Percentiles rank a stretch among this genome's conserved stretches.
Evolutionary conservation across 2,888 invertebrate species (phyloP).

Genomic region (Hipparchia semele): DNA sequence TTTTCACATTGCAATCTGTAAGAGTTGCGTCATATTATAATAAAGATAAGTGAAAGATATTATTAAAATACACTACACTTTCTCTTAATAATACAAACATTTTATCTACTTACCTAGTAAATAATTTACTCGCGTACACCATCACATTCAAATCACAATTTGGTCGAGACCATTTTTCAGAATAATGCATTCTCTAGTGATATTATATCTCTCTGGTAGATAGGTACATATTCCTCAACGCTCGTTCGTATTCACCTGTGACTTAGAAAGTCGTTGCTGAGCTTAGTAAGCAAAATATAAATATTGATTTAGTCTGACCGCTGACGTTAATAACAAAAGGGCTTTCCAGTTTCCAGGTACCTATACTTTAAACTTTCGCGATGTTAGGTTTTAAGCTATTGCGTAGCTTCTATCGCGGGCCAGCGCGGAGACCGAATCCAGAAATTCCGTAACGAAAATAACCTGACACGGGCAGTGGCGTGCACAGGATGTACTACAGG

Average conservation of each 20-base stretch:
- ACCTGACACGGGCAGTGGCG: too few relatives aligned
- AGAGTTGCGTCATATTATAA: too few relatives aligned
- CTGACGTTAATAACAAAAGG: neutral
- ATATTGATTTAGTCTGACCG: constrained; percentile 7
- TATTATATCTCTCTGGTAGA: neutral
- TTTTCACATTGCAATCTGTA: too few relatives aligned
- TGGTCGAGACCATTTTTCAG: neutral
- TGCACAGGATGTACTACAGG: too few relatives aligned
- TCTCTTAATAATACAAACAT: too few relatives aligned
- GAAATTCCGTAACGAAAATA: too few relatives aligned
- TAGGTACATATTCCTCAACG: neutral
- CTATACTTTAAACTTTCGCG: neutral
- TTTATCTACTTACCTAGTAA: too few relatives aligned
- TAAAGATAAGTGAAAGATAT: too few relatives aligned
- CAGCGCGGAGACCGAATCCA: too few relatives aligned
- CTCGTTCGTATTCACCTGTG: constrained; percentile 18
- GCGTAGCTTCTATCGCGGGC: too few relatives aligned
- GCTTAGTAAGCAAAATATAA: constrained; percentile 21
- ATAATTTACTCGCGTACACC: too few relatives aligned
- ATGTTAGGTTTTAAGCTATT: constrained; percentile 1
- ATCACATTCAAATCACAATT: neutral
- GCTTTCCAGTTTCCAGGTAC: neutral
- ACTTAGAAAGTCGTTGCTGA: constrained; percentile 18
- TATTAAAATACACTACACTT: too few relatives aligned
- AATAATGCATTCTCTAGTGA: neutral